Evolutionary conservation across 2,888 invertebrate species (phyloP).

Genomic region (Hydrotaea diabolus): DNA sequence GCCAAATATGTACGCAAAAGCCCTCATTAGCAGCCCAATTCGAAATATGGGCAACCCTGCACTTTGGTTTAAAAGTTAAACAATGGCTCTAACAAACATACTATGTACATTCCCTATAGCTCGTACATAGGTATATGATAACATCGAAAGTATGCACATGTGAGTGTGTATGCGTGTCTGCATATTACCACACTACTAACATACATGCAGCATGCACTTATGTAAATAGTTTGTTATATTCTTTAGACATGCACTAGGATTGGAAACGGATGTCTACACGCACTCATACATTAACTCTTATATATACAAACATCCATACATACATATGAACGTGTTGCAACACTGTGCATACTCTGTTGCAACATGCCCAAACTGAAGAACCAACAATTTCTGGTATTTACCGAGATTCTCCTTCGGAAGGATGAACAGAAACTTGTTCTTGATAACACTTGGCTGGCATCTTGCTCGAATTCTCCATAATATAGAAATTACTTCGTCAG

Average conservation of each 20-base stretch:
- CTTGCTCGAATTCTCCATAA: not conserved
- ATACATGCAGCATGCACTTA: conserved; percentile 60
- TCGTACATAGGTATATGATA: conserved; percentile 33
- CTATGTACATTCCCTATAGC: conserved; percentile 17
- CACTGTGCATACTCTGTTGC: not conserved
- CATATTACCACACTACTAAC: not conserved
- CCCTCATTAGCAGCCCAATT: not conserved
- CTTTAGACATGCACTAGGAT: not conserved
- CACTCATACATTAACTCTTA: not conserved
- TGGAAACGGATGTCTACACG: not conserved
- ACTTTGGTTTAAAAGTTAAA: not conserved
- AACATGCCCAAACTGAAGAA: not conserved
- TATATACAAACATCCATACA: conserved; percentile 51
- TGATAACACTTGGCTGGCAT: conserved; percentile 18
- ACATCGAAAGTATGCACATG: conserved; percentile 52
- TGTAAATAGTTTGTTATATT: not conserved
- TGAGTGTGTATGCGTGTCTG: conserved; percentile 60
- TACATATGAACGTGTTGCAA: not conserved
- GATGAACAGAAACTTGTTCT: not conserved
- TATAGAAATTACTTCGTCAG: not conserved
- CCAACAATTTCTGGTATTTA: conserved; percentile 12
- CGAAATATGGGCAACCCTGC: not conserved
- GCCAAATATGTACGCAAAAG: not conserved
- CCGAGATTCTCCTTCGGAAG: not conserved
- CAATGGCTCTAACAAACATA: conserved; percentile 17